Conservation (phyloP, 1,140 invertebrate genomes). For the Frieseomelitta varia region DNA sequence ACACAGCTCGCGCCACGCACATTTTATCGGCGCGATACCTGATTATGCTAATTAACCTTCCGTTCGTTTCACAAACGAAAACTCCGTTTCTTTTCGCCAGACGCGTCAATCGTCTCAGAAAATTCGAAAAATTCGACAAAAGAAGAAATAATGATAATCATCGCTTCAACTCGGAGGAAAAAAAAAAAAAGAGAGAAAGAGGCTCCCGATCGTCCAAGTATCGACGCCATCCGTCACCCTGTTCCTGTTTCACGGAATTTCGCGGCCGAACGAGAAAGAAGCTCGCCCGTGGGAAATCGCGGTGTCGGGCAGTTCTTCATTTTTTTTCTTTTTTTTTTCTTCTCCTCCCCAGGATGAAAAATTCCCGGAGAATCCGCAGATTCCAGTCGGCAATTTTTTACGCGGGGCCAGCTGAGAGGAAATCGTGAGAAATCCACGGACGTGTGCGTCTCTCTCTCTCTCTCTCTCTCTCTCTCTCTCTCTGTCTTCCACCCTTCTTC, state of each 20-base stretch:
- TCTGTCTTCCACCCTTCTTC: constrained; percentile 5
- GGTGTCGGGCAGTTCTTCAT: not conserved
- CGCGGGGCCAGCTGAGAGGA: constrained; percentile 46
- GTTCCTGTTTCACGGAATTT: constrained; percentile 18
- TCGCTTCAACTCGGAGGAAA: not conserved
- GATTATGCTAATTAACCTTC: constrained; percentile 26
- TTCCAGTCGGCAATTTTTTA: constrained; percentile 43
- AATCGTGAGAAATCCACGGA: constrained; percentile 62
- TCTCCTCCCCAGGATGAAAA: not conserved
- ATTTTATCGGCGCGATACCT: constrained; percentile 26
- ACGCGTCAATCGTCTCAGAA: not conserved
- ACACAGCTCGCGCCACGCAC: not conserved
- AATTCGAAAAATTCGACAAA: no score
- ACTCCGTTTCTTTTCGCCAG: not conserved
- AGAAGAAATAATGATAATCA: not conserved
- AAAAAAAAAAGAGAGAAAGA: not conserved
- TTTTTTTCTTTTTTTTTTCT: not conserved
- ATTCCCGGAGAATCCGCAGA: constrained; percentile 43
- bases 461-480: constrained; percentile 10
- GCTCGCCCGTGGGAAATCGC: constrained; percentile 36
- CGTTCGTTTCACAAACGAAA: no score
- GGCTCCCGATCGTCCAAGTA: constrained; percentile 4
- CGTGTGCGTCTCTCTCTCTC: not conserved
- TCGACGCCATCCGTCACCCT: constrained; percentile 20
- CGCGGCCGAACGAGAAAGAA: constrained; percentile 28